phyloP scores from a whole-genome alignment of 2,888 invertebrate species.

The Chrysolina americana region DNA sequence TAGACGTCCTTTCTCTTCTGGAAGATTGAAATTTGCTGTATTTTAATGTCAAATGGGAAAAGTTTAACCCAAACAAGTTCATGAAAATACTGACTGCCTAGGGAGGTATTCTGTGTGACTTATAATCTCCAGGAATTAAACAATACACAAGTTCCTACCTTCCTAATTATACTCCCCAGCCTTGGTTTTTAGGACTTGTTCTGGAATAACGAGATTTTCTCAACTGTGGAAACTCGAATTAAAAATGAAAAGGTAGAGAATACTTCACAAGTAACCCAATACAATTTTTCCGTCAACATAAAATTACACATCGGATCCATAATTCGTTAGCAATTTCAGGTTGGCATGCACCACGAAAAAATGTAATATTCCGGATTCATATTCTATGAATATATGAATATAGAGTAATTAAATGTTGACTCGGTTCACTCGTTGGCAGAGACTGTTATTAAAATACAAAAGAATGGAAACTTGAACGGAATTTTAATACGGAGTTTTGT shows the following conservation, averaged over 20 bases:
- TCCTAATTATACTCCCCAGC: too few species aligned
- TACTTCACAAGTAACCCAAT: not conserved
- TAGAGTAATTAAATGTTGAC: constrained; percentile 16
- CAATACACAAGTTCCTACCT: too few species aligned
- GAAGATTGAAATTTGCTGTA: too few species aligned
- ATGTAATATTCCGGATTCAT: constrained; percentile 2
- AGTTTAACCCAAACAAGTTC: too few species aligned
- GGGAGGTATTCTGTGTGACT: too few species aligned
- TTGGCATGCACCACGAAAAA: not conserved
- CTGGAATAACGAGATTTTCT: too few species aligned
- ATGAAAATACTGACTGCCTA: too few species aligned
- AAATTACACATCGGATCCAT: not conserved
- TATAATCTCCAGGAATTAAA: too few species aligned
- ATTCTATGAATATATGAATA: constrained; percentile 20
- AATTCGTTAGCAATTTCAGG: constrained; percentile 1
- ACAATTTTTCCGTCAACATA: not conserved
- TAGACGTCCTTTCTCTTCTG: too few species aligned
- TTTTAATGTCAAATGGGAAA: too few species aligned
- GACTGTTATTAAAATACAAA: constrained; percentile 12
- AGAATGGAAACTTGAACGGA: constrained; percentile 19
- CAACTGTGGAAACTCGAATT: too few species aligned
- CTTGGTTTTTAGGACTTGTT: too few species aligned
- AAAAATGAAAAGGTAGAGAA: not conserved
- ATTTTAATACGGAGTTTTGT: constrained; percentile 14
- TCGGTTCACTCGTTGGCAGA: constrained; percentile 1